phyloP scores from a whole-genome alignment of 1,140 invertebrate genomes.

The Gerris buenoi region DNA sequence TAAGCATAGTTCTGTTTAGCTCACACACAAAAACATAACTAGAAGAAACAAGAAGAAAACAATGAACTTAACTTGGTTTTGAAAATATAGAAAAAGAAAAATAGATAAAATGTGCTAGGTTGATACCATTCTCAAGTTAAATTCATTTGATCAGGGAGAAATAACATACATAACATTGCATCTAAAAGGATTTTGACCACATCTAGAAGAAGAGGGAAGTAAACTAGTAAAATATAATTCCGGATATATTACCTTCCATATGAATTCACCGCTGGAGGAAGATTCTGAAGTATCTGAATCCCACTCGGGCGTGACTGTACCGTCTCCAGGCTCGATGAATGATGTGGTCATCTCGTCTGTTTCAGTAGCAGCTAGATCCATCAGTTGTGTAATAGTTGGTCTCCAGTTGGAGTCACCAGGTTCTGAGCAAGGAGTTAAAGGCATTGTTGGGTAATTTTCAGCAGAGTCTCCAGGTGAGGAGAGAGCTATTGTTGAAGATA shows the following conservation, averaged over 20 bases:
- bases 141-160: too few species aligned
- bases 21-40: too few species aligned
- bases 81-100: too few species aligned
- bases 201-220: too few species aligned
- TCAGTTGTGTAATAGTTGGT: constrained; percentile 16
- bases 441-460: constrained; percentile 6
- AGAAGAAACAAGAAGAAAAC: too few species aligned
- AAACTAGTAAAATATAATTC: too few species aligned
- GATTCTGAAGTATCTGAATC: constrained; percentile 29
- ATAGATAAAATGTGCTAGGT: too few species aligned
- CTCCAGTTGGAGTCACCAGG: constrained; percentile 21
- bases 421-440: constrained; percentile 24
- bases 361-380: constrained; percentile 14
- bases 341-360: constrained; percentile 25
- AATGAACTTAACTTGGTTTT: too few species aligned
- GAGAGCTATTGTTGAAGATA: constrained; percentile 16
- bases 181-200: too few species aligned
- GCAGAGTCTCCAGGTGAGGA: constrained; percentile 11
- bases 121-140: too few species aligned
- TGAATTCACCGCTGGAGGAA: constrained; percentile 51
- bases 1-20: too few species aligned
- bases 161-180: too few species aligned
- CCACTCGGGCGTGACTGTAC: constrained; percentile 28
- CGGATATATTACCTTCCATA: constrained; percentile 47
- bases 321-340: constrained; percentile 22